Base-by-base conservation (phyloP, 2,113 vertebrate species). In the Misgurnus mizolepis region DNA sequence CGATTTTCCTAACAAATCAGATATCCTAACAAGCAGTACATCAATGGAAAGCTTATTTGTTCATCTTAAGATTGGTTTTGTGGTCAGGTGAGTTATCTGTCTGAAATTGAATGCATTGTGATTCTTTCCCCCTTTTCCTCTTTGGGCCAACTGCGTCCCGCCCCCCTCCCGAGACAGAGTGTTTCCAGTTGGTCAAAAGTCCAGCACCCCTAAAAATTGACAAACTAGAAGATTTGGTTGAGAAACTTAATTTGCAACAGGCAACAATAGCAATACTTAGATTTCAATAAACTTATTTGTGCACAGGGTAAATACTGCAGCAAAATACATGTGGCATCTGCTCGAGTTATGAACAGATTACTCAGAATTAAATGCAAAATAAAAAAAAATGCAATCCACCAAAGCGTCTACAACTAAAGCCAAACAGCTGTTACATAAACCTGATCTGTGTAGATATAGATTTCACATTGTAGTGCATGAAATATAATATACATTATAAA, bases 181-280 rank as follows among this genome's bases (percentile, higher is more conserved):
- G 92, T 92, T 92, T 97, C 97, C 97, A 96, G 96, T 98, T 99
- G 97, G 97, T 96, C 97, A 98, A 99, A 99, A 96, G 96, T 98
- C 97, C 97, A 98, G 95, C 94, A 93, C 95, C 95, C 97, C 96
- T 97, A 96, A 92, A 93, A 93, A 93, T 91, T 87, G 90, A 95
- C 93, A 95, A 92, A 96, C 95, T 95, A 92, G 91, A 94, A 96
- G 94, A 93, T 92, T 93, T 86, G 90, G 70, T 67, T 73, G 71
- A 81, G 67, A 67, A 88, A 81, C 87, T 86, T 91, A 89, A 91
- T 87, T 85, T 89, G 89, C 93, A 93, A 81, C 90, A 89, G 89
- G 94, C 88, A 93, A 91, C 90, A 93, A 85, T 89, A 93, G 91
- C 93, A 86, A 90, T 90, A 78, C 45, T 47, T 74, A 22, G 15